Percentiles rank a stretch among this genome's conserved stretches.
These are phyloP conservation scores for Eolophus roseicapilla DNA, from an alignment of 2,113 vertebrate genomes.

Conservation along the genomic window DNA sequence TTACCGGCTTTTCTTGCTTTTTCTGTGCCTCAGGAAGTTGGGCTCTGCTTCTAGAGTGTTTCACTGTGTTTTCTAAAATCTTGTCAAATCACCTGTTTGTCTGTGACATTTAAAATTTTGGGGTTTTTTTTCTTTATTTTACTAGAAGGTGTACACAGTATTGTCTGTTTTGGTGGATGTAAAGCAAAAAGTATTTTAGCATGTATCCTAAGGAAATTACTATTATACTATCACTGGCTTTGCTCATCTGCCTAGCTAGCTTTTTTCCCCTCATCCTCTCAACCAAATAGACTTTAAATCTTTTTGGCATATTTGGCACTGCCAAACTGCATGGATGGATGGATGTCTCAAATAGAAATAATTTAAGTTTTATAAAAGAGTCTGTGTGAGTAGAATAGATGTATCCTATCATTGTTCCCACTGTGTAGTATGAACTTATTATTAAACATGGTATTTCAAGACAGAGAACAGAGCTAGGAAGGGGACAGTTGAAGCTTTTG, in stretches of 20 bases:
- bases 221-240: background rate
- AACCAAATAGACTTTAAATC: background rate
- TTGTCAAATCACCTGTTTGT: background rate
- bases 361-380: background rate
- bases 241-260: background rate
- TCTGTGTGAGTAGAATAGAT: background rate
- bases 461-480: background rate
- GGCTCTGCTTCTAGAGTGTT: background rate
- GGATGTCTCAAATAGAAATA: background rate
- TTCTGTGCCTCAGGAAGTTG: background rate
- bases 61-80: background rate
- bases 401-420: background rate
- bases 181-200: background rate
- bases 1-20: background rate
- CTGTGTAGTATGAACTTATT: background rate
- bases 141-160: background rate
- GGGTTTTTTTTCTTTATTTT: background rate
- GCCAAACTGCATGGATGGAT: background rate
- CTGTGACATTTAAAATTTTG: background rate
- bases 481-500: background rate
- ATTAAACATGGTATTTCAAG: background rate
- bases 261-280: background rate
- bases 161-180: background rate
- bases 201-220: background rate
- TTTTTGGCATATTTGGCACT: background rate